A percentile compares a stretch with the other conserved stretches of the same genome.
Conservation (phyloP, 2,797 vertebrate species). For the Rhinoraja longicauda region DNA sequence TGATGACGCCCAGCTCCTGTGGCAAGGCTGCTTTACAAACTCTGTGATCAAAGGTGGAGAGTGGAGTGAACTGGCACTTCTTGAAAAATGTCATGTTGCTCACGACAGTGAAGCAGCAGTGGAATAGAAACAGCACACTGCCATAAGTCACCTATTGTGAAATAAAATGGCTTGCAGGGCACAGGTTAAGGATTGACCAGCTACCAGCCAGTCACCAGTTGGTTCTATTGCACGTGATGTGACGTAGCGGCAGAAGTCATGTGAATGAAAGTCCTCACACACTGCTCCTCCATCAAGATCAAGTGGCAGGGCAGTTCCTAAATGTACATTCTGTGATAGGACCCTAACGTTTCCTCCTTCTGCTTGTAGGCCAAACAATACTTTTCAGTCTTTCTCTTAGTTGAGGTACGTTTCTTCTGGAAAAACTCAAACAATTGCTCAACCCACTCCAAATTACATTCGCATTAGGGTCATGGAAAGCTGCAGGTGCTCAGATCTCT, state of each 20-base stretch:
- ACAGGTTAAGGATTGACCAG: neutral
- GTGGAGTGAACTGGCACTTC: too few relatives aligned
- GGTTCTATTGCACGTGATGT: neutral
- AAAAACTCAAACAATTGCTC: neutral
- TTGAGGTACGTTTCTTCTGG: neutral
- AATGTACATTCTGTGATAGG: neutral
- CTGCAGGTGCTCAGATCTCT: neutral
- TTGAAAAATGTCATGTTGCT: too few relatives aligned
- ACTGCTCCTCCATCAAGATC: neutral
- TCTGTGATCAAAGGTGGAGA: too few relatives aligned
- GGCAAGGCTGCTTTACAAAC: neutral
- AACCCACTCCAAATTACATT: neutral
- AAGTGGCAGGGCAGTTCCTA: neutral
- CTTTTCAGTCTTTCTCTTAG: neutral
- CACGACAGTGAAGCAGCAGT: neutral
- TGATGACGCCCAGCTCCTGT: neutral
- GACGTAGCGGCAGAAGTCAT: too few relatives aligned
- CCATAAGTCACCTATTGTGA: neutral
- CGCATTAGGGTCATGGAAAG: neutral
- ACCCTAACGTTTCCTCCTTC: neutral
- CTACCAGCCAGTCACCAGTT: neutral
- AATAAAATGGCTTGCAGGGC: neutral
- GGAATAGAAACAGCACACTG: neutral
- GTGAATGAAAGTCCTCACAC: neutral
- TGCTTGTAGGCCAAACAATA: neutral